Evolutionary conservation across 2,113 vertebrate genomes (phyloP).

Genomic region (Euleptes europaea): DNA sequence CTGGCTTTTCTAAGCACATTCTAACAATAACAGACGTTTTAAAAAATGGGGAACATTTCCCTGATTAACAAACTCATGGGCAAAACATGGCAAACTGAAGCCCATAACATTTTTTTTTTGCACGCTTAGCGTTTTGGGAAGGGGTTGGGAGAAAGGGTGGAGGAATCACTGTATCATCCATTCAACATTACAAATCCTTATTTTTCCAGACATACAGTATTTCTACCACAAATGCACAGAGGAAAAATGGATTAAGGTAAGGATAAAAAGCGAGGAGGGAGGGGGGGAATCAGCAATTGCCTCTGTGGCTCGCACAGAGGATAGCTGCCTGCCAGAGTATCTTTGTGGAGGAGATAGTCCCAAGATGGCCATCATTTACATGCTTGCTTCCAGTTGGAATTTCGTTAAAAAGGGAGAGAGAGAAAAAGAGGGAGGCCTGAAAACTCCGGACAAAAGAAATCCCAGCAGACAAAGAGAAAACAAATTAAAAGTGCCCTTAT

Average conservation of each 20-base stretch:
- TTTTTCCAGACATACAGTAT: slow-evolving; percentile 75
- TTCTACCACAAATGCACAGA: slow-evolving; percentile 55
- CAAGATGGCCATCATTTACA: slow-evolving; percentile 84
- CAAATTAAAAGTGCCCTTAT: slow-evolving; percentile 97
- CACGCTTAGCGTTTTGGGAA: neutral
- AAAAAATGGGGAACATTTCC: neutral
- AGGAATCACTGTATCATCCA: slow-evolving; percentile 24
- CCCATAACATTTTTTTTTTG: neutral
- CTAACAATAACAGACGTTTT: neutral
- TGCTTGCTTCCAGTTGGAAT: slow-evolving; percentile 82
- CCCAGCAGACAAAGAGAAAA: slow-evolving; percentile 92
- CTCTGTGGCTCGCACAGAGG: slow-evolving; percentile 64
- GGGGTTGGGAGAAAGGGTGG: neutral
- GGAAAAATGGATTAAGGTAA: slow-evolving; percentile 73
- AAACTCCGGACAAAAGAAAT: slow-evolving; percentile 86
- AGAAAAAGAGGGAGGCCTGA: slow-evolving; percentile 75
- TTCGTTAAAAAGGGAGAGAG: slow-evolving; percentile 51
- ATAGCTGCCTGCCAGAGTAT: slow-evolving; percentile 68
- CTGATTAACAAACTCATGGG: fast-evolving
- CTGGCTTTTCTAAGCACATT: neutral
- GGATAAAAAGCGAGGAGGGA: slow-evolving; percentile 64
- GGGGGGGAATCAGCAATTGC: slow-evolving; percentile 73
- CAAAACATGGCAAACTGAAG: fast-evolving
- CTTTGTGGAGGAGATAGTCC: slow-evolving; percentile 75
- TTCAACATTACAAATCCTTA: slow-evolving; percentile 44